phyloP scores from a whole-genome alignment of 2,113 vertebrate genomes.

The Callopanchax toddi region DNA sequence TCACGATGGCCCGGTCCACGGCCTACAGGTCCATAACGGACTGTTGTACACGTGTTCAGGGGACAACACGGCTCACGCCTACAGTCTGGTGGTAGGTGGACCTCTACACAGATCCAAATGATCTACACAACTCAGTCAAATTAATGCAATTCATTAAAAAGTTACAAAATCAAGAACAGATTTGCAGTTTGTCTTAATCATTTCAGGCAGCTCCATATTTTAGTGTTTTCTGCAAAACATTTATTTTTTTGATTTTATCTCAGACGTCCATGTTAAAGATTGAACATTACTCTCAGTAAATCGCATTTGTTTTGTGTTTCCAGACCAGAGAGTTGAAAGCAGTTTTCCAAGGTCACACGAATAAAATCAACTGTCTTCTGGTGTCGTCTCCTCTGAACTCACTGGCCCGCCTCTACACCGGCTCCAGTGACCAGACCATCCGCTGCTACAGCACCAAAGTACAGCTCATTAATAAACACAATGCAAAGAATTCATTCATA shows the following conservation, averaged over 20 bases:
- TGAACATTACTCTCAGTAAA: neutral
- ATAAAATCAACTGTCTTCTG: slow-evolving; percentile 93
- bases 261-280: neutral
- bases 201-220: too few relatives aligned
- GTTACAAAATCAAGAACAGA: too few relatives aligned
- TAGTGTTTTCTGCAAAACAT: too few relatives aligned
- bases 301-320: neutral
- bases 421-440: slow-evolving; percentile 93
- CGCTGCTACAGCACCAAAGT: slow-evolving; percentile 91
- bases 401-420: slow-evolving; percentile 86
- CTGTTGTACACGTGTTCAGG: slow-evolving; percentile 92
- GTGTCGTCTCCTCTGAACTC: slow-evolving; percentile 82
- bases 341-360: slow-evolving; percentile 90
- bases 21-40: slow-evolving; percentile 89
- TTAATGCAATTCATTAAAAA: too few relatives aligned
- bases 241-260: too few relatives aligned
- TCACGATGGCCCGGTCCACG: slow-evolving; percentile 88
- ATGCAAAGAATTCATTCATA: too few relatives aligned
- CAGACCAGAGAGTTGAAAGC: slow-evolving; percentile 87
- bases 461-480: too few relatives aligned
- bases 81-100: slow-evolving; percentile 82
- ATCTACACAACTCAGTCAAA: too few relatives aligned
- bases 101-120: neutral
- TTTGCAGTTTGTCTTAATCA: too few relatives aligned
- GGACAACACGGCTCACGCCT: slow-evolving; percentile 91